A percentile compares a stretch with the other conserved stretches of the same genome.
phyloP scores from a whole-genome alignment of 2,888 invertebrate genomes.

The Philopedon plagiatum region DNA sequence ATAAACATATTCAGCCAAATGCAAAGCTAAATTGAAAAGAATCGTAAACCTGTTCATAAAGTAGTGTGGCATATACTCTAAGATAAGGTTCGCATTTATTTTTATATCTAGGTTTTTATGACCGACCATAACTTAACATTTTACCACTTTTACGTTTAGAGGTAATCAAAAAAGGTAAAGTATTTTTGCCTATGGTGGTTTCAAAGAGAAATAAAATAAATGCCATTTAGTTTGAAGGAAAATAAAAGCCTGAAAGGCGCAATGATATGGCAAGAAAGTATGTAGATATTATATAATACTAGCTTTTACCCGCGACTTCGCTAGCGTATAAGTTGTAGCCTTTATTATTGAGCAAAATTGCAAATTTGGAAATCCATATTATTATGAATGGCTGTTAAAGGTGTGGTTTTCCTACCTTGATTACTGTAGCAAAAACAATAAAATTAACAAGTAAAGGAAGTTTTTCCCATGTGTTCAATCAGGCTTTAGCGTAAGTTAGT shows the following conservation, averaged over 20 bases:
- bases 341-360: no score
- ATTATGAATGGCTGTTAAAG: no score
- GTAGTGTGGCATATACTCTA: slow-evolving; percentile 45
- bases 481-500: no score
- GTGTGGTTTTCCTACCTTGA: no score
- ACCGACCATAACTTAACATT: slow-evolving; percentile 41
- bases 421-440: no score
- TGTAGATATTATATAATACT: no score
- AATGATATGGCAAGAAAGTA: no score
- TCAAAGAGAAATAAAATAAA: slow-evolving; percentile 7
- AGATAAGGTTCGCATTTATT: slow-evolving; percentile 45
- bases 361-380: no score
- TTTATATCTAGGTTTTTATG: slow-evolving; percentile 41
- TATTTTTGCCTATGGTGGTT: neutral
- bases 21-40: slow-evolving; percentile 46
- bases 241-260: neutral
- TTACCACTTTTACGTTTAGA: slow-evolving; percentile 27
- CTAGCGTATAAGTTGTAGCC: no score
- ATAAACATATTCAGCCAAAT: slow-evolving; percentile 46
- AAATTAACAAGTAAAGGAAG: no score
- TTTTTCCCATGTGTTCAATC: no score
- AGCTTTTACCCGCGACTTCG: no score
- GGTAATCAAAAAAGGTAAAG: slow-evolving; percentile 8
- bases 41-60: slow-evolving; percentile 48
- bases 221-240: neutral